Evolutionary conservation across 92 coral and sea anemone genomes (phyloP), one percentile per base, ranked within the genome.

Genomic region (Plumapathes pennacea): DNA sequence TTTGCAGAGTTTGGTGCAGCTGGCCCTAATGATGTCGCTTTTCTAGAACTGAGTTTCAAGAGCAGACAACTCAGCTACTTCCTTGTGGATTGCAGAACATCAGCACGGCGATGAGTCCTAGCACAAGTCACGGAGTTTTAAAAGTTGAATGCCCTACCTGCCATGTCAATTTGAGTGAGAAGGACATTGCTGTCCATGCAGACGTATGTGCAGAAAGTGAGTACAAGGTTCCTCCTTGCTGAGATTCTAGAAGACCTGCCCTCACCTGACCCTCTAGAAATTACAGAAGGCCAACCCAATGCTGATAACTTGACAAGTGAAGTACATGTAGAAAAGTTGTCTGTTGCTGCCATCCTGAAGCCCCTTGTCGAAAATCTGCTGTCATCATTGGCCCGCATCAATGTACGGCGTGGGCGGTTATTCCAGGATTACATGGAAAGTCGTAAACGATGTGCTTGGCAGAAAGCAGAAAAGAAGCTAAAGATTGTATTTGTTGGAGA

Each of bases 401-500:
- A 64, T 54, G 56, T 74, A 11, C 45, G 71, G 10, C 18, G 71
- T 38, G 72, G 80, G 10, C 57, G 64, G 55, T 30, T 54, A 40
- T 62, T 64, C 64, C 29, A 31, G 23, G 81, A 74, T 66, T 74
- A 74, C 63, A 22, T 74, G 43, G 67, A 74, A 49, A 46, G 38
- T 13, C 38, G 67, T 46, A 74, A 64, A 60, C 41, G 74, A 26
- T 74, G 72, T 12, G 15, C 40, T 11, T 74, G 74, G 74, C 36
- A 63, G 29, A 38, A 54, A 44, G 33, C 73, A 25, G 62, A 74
- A 49, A 64, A 47, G 40, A 64, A 27, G 39, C 58, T 74, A 5
- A 74, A 64, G 39, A 34, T 74, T 38, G 24, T 57, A 21, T 75
- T 75, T 56, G 75, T 60, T 29, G 82, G 75, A 37, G 75, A 75